Evolutionary conservation across 2,797 vertebrate genomes (phyloP), one percentile per base, ranked within the genome.

Genomic region (Astyanax mexicanus): DNA sequence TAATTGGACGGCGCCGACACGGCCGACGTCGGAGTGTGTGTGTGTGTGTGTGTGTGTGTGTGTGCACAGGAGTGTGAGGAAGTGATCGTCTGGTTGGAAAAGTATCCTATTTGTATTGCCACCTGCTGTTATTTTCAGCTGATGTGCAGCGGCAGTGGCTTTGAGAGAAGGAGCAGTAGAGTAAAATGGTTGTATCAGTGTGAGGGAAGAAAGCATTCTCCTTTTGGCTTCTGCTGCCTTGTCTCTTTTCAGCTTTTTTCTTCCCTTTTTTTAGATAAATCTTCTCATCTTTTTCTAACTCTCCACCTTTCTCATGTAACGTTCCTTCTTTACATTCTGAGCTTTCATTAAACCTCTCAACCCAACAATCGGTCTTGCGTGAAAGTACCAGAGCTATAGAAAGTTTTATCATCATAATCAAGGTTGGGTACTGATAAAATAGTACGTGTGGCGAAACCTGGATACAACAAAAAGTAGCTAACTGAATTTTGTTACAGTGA

Each of bases 1-100:
- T 81, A 84, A 84, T 81, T 84, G 74, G 74, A 72, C 74, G 74
- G 61, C 54, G 19, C 5, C 35, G 70, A 74, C 68, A 60, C 70
- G 58, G 47, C 17, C 42, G 13, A 54, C 15, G 12, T 19, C 21
- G 38, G 10, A 47, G 47, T n/a, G 57, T 25, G 38, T 65, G 42
- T 64, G 32, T 45, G 55, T 19, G 15, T 29, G 17, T 35, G 55
- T 58, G 60, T 35, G 19, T 65, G 61, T 72, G 61, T 6, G 10
- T 15, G 13, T 15, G 47, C 25, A 66, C 37, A 42, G 57, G 37
- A 64, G 37, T 3, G 12, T 12, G 21, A 19, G n/a, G 17, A 29
- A 38, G 29, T 74, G 47, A 64, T 52, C 70, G 51, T 58, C 37
- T 60, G 52, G 49, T 77, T 45, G 61, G 77, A 70, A 74, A 75